phyloP scores from a whole-genome alignment of 2,888 invertebrate species.

The Chrysomela aeneicollis region DNA sequence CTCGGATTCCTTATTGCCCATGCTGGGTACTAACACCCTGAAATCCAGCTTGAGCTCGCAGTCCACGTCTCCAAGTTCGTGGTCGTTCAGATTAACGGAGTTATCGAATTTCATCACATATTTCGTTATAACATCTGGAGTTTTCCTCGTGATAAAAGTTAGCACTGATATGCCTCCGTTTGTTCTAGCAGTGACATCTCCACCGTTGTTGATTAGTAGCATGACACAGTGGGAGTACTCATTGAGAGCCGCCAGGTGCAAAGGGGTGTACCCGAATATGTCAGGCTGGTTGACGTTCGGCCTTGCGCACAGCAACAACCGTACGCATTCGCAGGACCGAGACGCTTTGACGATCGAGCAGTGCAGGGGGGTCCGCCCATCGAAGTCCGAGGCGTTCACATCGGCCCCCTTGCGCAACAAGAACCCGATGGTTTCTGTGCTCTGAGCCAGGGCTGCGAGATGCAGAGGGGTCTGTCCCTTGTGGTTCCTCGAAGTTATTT shows the following conservation, averaged over 20 bases:
- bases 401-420: conserved; percentile 67
- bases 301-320: conserved; percentile 70
- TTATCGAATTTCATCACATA: conserved; percentile 71
- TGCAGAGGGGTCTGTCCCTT: conserved; percentile 86
- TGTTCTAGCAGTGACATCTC: conserved; percentile 81
- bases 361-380: conserved; percentile 82
- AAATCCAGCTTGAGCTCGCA: conserved; percentile 80
- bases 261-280: conserved; percentile 82
- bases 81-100: conserved; percentile 78
- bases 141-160: conserved; percentile 83
- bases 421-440: conserved; percentile 77
- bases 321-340: conserved; percentile 74
- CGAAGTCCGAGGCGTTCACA: conserved; percentile 69
- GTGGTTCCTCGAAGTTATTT: conserved; percentile 77
- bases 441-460: conserved; percentile 82
- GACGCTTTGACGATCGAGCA: conserved; percentile 83
- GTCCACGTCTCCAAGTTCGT: conserved; percentile 86
- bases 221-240: conserved; percentile 81
- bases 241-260: conserved; percentile 84
- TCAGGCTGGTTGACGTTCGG: conserved; percentile 80
- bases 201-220: conserved; percentile 77
- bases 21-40: conserved; percentile 68
- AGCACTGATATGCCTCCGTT: conserved; percentile 83
- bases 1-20: conserved; percentile 76
- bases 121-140: conserved; percentile 81